phyloP scores from a whole-genome alignment of 2,113 vertebrate species.

The Myotis yumanensis region DNA sequence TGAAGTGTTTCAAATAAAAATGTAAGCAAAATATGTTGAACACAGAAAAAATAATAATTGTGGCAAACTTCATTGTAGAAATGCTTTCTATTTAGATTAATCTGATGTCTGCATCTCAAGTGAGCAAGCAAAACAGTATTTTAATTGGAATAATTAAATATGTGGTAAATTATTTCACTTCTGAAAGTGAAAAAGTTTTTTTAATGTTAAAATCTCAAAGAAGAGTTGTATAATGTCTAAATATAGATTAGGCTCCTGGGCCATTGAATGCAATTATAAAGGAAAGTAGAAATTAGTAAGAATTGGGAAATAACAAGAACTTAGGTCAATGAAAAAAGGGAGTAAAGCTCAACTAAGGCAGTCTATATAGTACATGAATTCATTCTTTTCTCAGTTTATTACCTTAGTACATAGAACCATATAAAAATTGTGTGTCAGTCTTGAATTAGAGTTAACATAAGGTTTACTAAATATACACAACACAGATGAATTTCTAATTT shows the following conservation, averaged over 20 bases:
- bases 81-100: neutral
- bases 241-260: neutral
- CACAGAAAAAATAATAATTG: neutral
- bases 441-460: neutral
- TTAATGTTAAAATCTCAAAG: neutral
- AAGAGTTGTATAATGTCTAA: neutral
- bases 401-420: neutral
- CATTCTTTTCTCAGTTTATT: neutral
- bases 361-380: neutral
- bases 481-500: neutral
- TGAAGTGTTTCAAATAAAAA: neutral
- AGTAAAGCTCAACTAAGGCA: neutral
- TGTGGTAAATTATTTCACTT: neutral
- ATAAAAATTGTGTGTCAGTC: neutral
- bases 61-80: neutral
- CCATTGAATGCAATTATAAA: neutral
- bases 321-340: neutral
- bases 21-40: neutral
- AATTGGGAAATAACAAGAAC: neutral
- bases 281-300: neutral
- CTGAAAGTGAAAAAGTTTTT: slow-evolving; percentile 3
- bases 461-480: neutral
- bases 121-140: neutral
- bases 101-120: neutral
- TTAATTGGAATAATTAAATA: neutral